Evolutionary conservation across 2,797 vertebrate species (phyloP), one percentile per base, ranked within the genome.

Genomic region (Nyctalus aviator): DNA sequence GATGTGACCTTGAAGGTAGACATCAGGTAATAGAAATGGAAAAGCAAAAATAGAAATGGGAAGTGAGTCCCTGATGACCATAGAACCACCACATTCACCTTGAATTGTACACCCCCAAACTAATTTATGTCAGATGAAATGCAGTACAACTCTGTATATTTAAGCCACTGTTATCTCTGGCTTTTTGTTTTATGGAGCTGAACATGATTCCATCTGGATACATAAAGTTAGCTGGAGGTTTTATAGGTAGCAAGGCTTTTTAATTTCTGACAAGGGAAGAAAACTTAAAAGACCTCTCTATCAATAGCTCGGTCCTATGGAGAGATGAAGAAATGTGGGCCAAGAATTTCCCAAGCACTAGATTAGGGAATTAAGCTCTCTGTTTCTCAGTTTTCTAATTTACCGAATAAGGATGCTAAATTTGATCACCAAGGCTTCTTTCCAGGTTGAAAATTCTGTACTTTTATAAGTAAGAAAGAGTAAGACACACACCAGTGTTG

Each of bases 71-170:
- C 69, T 78, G 44, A 62, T 5, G n/a, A 32, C 21, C 25, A 4
- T 2, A 5, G 57, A 84, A 12, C 18, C 25, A 79, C 10, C 8
- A 9, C 20, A 23, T 32, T 72, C 37, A 7, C 41, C 13, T 44
- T 69, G 17, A 20, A 78, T 17, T 82, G 8, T 25, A 79, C 8
- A 59, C 1, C 8, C 84, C 46, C 71, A 37, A 57, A 73, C 8
- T 83, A 27, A 84, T 84, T 88, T 77, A 66, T n/a, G 3, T 77
- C 9, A 30, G 23, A 71, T 71, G 81, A 79, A 94, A 86, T 37
- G 18, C 23, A 69, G 50, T 69, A 30, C 2, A 21, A 6, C 5
- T 30, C 66, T 32, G 5, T 50, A 57, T 50, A 9, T 81, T 59
- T 76, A 76, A 93, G 20, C 8, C 15, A 37, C 25, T 85, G 1